Evolutionary conservation across 1,140 invertebrate species (phyloP), one percentile per base, ranked within the genome.

Genomic region (Acromyrmex heyeri): DNA sequence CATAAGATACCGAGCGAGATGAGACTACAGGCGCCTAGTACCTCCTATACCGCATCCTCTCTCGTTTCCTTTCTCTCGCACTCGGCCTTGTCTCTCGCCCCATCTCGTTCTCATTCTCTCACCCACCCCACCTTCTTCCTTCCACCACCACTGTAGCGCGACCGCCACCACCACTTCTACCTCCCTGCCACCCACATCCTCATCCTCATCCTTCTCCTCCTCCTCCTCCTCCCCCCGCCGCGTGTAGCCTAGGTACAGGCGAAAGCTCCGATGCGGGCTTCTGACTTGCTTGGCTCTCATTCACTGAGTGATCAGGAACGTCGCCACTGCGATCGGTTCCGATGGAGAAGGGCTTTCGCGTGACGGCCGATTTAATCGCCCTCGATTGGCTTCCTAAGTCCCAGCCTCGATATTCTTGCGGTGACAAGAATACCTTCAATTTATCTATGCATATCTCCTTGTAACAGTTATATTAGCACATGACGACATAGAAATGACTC

Each of bases 1-100:
- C 65, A 75, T 93, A 94, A 94, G 93, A 93, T 93, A 94, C 88
- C 89, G 85, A 92, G 92, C 64, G 93, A 93, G 93, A 93, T 90
- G 91, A 93, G 83, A 76, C 90, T 90, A 93, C 91, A 90, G 90
- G 89, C 90, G 90, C 86, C 86, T 86, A 87, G 86, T 89, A 90
- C 78, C 86, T 87, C 67, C 89, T 91, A 88, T 91, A 88, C 82
- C 64, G 83, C 75, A 86, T 88, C 90, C 88, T 86, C 87, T 83
- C 90, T 70, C 61, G 70, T 27, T 62, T 78, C 44, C 67, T 87
- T 79, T 83, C 79, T 87, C 78, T 90, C 67, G 55, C 85, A 67
- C 87, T 53, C 72, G 64, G 44, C 53, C 59, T 67, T 83, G 79
- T 75, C 86, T 65, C 62, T 79, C 34, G 77, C 50, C 18, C 79